Conservation (phyloP, 1,140 invertebrate genomes). For the Acromyrmex echinatior region DNA sequence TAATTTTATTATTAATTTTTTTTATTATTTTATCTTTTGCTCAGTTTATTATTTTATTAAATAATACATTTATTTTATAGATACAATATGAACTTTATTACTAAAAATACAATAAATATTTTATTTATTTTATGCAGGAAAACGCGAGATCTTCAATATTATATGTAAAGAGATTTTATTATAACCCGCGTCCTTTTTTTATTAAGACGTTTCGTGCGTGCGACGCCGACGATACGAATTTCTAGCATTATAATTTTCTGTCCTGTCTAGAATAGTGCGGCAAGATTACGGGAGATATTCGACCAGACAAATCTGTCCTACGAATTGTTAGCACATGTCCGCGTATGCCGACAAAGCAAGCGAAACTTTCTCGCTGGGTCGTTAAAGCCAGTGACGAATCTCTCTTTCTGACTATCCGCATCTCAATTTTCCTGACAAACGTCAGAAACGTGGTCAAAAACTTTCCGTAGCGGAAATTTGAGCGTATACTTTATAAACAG, state of each 20-base stretch:
- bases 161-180: not conserved
- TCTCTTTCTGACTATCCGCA: constrained; percentile 39
- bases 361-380: constrained; percentile 78
- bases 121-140: not conserved
- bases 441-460: not conserved
- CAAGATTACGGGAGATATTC: constrained; percentile 73
- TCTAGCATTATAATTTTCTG: constrained; percentile 11
- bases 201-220: constrained; percentile 60
- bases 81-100: not conserved
- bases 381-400: constrained; percentile 55
- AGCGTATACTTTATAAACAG: constrained; percentile 1
- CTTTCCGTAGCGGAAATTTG: not conserved
- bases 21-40: not conserved
- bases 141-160: constrained; percentile 27
- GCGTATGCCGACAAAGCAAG: constrained; percentile 83
- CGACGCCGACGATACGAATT: constrained; percentile 26
- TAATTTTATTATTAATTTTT: constrained; percentile 19
- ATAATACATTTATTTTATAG: not conserved
- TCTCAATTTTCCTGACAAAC: constrained; percentile 53
- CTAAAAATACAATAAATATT: not conserved
- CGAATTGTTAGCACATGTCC: constrained; percentile 86
- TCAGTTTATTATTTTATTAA: not conserved
- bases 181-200: not conserved
- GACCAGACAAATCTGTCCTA: constrained; percentile 83
- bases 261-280: constrained; percentile 21